Conservation (phyloP, 2,888 invertebrate genomes). For the Synergus umbraculus region DNA sequence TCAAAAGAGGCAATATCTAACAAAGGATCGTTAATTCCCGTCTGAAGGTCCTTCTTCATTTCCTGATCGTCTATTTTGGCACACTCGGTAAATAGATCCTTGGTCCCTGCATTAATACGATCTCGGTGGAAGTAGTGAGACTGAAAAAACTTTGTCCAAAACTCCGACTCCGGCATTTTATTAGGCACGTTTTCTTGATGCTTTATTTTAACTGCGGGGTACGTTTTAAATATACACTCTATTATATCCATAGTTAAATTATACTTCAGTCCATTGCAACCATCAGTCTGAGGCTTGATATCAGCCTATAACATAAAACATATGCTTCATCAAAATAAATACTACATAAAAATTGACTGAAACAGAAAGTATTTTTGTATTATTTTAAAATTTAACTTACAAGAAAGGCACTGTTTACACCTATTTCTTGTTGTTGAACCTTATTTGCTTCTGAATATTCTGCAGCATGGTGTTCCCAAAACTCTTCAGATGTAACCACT, state of each 20-base stretch:
- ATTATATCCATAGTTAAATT: constrained; percentile 98
- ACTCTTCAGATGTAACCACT: constrained; percentile 97
- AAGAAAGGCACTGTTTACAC: constrained; percentile 84
- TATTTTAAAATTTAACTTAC: constrained; percentile 69
- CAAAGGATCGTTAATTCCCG: constrained; percentile 88
- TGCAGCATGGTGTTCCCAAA: constrained; percentile 94
- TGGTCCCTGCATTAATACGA: constrained; percentile 91
- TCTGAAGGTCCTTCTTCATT: constrained; percentile 86
- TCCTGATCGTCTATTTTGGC: constrained; percentile 96
- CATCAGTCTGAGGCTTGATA: constrained; percentile 97
- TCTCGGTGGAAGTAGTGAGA: constrained; percentile 99
- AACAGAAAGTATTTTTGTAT: neutral
- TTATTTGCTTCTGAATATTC: constrained; percentile 86
- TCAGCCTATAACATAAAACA: constrained; percentile 86
- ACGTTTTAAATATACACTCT: constrained; percentile 98
- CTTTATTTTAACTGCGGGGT: constrained; percentile 98
- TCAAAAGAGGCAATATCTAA: constrained; percentile 91
- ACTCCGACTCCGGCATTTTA: constrained; percentile 96
- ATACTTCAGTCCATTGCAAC: constrained; percentile 97
- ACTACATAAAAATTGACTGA: neutral
- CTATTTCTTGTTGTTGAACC: constrained; percentile 90
- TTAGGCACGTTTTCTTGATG: constrained; percentile 97
- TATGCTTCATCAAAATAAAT: constrained; percentile 5
- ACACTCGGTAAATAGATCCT: constrained; percentile 98
- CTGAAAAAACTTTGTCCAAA: constrained; percentile 99